Evolutionary conservation across 2,888 invertebrate species (phyloP).

Genomic region (Anarsia innoxiella): DNA sequence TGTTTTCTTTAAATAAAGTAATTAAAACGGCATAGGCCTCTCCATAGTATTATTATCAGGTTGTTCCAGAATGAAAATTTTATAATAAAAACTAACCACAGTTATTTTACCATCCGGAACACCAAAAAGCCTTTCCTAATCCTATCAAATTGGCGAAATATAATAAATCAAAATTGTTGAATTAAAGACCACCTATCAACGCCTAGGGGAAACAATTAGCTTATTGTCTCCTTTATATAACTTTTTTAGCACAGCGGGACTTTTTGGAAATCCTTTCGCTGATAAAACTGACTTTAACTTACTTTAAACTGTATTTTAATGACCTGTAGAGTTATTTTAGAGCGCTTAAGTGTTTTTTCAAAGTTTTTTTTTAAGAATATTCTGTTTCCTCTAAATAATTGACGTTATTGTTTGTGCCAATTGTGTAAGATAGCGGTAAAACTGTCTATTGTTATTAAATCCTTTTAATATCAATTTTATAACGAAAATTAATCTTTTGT

Average conservation of each 20-base stretch:
- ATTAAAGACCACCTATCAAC: slow-evolving; percentile 39
- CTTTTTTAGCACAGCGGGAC: slow-evolving; percentile 39
- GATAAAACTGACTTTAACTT: no score
- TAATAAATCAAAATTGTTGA: slow-evolving; percentile 37
- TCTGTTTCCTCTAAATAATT: slow-evolving; percentile 6
- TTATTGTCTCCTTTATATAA: slow-evolving; percentile 28
- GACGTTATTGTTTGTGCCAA: slow-evolving; percentile 28
- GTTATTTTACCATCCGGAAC: no score
- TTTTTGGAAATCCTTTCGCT: slow-evolving; percentile 6
- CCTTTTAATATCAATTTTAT: slow-evolving; percentile 30
- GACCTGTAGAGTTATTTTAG: neutral
- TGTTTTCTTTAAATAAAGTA: no score
- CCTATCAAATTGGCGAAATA: no score
- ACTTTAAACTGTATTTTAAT: neutral
- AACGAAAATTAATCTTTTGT: slow-evolving; percentile 17
- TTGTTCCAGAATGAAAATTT: no score
- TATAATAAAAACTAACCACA: no score
- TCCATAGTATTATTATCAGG: no score
- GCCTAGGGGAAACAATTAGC: slow-evolving; percentile 35
- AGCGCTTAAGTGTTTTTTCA: neutral
- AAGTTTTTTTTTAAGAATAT: slow-evolving; percentile 8
- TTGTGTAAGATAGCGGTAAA: slow-evolving; percentile 35
- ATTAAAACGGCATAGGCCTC: no score
- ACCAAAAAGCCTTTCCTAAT: no score
- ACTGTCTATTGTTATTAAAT: slow-evolving; percentile 34